These are phyloP conservation scores for Leptobrachium leishanense DNA, from an alignment of 2,113 vertebrate species.

Conservation along the genomic window DNA sequence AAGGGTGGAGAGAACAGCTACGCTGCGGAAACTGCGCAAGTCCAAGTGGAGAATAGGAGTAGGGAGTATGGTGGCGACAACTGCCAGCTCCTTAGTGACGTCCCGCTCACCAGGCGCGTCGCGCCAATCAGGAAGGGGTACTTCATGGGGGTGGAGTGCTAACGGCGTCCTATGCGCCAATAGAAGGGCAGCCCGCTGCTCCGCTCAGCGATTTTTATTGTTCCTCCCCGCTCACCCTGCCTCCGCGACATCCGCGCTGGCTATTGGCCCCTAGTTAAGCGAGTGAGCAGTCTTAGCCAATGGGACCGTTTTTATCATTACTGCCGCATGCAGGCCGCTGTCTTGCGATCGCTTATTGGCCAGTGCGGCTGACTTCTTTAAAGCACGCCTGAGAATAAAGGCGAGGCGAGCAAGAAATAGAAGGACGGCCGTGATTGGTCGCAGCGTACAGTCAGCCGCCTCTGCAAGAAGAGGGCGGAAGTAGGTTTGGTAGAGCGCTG, in stretches of 20 bases:
- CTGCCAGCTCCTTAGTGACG: slow-evolving; percentile 42
- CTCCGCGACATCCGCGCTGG: neutral
- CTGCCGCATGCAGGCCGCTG: neutral
- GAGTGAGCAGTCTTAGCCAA: neutral
- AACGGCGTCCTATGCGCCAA: neutral
- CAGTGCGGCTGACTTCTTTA: neutral
- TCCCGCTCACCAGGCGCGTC: slow-evolving; percentile 39
- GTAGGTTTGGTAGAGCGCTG: slow-evolving; percentile 1
- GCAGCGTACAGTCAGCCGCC: neutral
- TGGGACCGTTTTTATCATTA: neutral
- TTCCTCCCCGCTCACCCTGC: neutral
- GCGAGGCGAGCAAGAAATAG: neutral
- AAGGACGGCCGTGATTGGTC: neutral
- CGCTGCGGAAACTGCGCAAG: slow-evolving; percentile 50
- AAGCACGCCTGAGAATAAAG: slow-evolving; percentile 4
- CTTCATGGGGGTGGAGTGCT: neutral
- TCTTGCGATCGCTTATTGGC: neutral
- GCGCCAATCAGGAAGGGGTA: slow-evolving; percentile 39
- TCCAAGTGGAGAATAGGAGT: slow-evolving; percentile 51
- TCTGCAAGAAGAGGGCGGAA: slow-evolving; percentile 15
- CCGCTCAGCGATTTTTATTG: neutral
- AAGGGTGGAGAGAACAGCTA: slow-evolving; percentile 36
- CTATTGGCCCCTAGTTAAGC: neutral
- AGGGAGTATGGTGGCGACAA: slow-evolving; percentile 45
- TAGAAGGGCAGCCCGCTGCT: neutral